These are phyloP conservation scores for Bombus confusus DNA, from an alignment of 1,140 invertebrate species.

Conservation along the genomic window DNA sequence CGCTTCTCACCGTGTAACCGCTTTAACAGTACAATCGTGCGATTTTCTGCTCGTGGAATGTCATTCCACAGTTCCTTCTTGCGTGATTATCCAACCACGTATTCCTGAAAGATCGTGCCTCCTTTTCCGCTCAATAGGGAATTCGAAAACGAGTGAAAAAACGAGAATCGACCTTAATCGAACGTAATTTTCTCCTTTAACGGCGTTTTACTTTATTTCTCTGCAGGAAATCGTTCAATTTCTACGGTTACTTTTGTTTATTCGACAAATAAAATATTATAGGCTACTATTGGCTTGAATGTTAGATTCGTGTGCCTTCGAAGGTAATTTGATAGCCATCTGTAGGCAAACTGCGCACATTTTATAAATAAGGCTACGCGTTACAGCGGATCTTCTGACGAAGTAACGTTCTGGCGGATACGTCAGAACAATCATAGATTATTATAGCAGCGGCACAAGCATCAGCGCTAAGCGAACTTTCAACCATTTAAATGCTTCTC, in stretches of 20 bases:
- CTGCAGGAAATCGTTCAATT: not conserved
- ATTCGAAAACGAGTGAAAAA: not conserved
- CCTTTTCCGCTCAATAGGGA: not conserved
- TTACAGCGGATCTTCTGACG: no score
- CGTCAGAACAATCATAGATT: no score
- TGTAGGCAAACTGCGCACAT: no score
- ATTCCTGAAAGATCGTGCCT: not conserved
- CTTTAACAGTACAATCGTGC: not conserved
- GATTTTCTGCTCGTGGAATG: constrained; percentile 2
- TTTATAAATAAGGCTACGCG: no score
- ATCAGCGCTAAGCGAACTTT: no score
- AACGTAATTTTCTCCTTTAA: not conserved
- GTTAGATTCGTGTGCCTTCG: no score
- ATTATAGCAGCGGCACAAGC: no score
- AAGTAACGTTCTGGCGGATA: no score
- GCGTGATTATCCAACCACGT: not conserved
- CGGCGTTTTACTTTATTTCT: not conserved
- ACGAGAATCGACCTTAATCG: constrained; percentile 10
- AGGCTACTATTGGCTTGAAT: not conserved
- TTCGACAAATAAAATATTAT: not conserved
- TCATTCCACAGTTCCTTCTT: not conserved
- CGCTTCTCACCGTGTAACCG: not conserved
- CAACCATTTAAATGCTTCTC: no score
- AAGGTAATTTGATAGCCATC: no score
- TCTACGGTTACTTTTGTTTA: not conserved